Conservation (phyloP, 2,888 invertebrate genomes). For the Drosophila stalkeri region DNA sequence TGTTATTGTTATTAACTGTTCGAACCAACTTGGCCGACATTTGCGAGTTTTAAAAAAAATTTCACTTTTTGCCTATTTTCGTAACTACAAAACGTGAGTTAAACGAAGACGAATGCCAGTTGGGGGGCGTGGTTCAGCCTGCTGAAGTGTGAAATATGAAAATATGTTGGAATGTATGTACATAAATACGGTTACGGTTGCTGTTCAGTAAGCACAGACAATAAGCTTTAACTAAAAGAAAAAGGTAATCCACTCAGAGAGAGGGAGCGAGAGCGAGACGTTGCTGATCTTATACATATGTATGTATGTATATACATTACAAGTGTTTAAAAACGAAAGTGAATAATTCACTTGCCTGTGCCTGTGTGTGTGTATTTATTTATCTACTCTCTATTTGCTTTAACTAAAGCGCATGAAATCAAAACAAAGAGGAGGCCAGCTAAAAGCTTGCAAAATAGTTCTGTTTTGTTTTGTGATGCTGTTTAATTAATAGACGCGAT, state of each 20-base stretch:
- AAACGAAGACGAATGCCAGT: constrained; percentile 22
- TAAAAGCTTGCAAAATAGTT: constrained; percentile 46
- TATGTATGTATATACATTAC: not conserved
- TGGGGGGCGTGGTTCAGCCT: constrained; percentile 30
- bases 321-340: constrained; percentile 46
- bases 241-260: not conserved
- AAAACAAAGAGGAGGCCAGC: constrained; percentile 38
- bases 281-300: not conserved
- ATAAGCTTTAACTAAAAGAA: constrained; percentile 18
- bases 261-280: not conserved
- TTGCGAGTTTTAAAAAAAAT: constrained; percentile 54
- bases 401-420: constrained; percentile 32
- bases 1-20: constrained; percentile 43
- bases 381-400: constrained; percentile 27
- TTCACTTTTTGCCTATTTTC: constrained; percentile 72
- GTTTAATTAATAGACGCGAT: constrained; percentile 34
- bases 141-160: constrained; percentile 59
- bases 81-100: constrained; percentile 34
- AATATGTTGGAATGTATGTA: constrained; percentile 15
- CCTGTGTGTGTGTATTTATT: constrained; percentile 1
- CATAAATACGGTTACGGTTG: constrained; percentile 4
- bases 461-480: constrained; percentile 37
- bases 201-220: constrained; percentile 4
- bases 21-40: constrained; percentile 54
- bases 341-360: constrained; percentile 4